Conservation (phyloP, 2,113 vertebrate genomes). For the Carlito syrichta region DNA sequence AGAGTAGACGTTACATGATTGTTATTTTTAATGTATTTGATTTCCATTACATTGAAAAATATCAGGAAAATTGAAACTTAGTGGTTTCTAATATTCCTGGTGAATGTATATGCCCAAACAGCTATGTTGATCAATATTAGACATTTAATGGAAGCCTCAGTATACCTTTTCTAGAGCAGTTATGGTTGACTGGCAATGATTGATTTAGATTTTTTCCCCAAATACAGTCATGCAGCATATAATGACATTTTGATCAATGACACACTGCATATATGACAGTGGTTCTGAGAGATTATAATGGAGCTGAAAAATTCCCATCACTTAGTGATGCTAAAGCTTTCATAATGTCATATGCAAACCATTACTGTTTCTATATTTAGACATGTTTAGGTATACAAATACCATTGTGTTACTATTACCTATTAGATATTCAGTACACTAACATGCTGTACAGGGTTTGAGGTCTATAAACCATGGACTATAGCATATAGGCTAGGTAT, state of each 20-base stretch:
- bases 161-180: background rate
- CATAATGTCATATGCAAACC: background rate
- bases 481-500: background rate
- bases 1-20: background rate
- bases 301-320: background rate
- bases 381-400: background rate
- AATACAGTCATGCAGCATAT: background rate
- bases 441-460: background rate
- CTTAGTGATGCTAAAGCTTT: background rate
- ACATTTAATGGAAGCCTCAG: background rate
- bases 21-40: background rate
- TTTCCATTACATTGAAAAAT: background rate
- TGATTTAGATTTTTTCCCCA: background rate
- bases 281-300: background rate
- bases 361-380: background rate
- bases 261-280: background rate
- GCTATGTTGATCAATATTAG: background rate
- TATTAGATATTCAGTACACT: background rate
- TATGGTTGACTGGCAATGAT: background rate
- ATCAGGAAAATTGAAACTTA: background rate
- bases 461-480: background rate
- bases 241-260: background rate
- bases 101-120: background rate
- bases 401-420: background rate
- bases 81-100: background rate